A percentile compares a stretch with the other conserved stretches of the same genome.
These are phyloP conservation scores for Odontophorus gujanensis DNA, from an alignment of 2,113 vertebrate species.

Conservation along the genomic window DNA sequence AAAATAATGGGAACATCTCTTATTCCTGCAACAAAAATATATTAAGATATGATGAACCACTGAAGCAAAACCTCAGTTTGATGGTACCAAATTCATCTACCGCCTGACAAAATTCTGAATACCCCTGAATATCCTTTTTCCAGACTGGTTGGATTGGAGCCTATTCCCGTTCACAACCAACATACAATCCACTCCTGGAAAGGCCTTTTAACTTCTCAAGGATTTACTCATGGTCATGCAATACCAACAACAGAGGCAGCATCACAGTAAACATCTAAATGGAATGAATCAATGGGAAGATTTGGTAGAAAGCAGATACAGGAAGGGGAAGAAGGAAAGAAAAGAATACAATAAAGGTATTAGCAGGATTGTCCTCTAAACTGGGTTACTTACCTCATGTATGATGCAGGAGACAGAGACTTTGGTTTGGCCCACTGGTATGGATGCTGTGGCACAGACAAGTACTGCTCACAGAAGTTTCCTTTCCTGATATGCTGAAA, in stretches of 20 bases:
- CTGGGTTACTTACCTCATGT: conserved; percentile 84
- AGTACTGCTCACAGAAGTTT: conserved; percentile 90
- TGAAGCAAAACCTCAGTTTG: background rate
- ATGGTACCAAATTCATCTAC: background rate
- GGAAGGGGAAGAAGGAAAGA: background rate
- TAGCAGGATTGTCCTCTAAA: background rate
- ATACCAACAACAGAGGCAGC: background rate
- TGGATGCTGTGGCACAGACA: conserved; percentile 91
- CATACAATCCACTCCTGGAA: background rate
- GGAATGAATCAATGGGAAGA: background rate
- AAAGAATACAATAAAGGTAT: background rate
- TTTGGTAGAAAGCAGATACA: background rate
- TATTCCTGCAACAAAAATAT: background rate
- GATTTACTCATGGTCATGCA: background rate
- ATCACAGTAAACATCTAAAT: background rate
- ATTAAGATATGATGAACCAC: background rate
- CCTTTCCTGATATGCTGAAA: conserved; percentile 92
- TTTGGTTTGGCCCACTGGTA: conserved; percentile 95
- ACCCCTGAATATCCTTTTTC: background rate
- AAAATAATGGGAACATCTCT: background rate
- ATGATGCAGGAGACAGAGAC: conserved; percentile 79
- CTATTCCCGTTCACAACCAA: background rate
- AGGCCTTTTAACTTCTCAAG: background rate
- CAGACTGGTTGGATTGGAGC: background rate
- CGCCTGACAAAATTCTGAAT: background rate